Evolutionary conservation across 2,888 invertebrate genomes (phyloP).

Genomic region (Corythucha ciliata): DNA sequence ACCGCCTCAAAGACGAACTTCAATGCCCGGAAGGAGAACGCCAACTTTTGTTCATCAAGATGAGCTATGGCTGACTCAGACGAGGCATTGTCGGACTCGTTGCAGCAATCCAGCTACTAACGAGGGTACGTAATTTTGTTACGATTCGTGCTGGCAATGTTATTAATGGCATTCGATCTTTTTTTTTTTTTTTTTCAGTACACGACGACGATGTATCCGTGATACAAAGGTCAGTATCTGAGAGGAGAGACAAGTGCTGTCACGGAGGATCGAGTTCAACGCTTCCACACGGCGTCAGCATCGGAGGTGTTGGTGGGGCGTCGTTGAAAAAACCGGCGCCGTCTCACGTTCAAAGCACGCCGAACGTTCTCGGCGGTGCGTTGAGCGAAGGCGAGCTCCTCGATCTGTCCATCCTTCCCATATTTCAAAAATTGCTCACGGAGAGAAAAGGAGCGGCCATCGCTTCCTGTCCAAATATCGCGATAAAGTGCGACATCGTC

Average conservation of each 20-base stretch:
- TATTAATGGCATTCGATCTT: not conserved
- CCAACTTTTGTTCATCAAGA: slow-evolving; percentile 37
- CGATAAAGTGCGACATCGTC: slow-evolving; percentile 91
- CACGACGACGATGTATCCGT: slow-evolving; percentile 36
- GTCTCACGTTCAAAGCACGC: slow-evolving; percentile 52
- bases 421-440: slow-evolving; percentile 82
- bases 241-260: slow-evolving; percentile 42
- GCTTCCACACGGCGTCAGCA: slow-evolving; percentile 13
- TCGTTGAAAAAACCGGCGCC: slow-evolving; percentile 37
- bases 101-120: slow-evolving; percentile 35
- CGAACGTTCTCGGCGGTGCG: slow-evolving; percentile 50
- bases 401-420: slow-evolving; percentile 78
- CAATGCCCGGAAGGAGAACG: slow-evolving; percentile 37
- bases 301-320: slow-evolving; percentile 39
- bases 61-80: slow-evolving; percentile 38
- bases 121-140: slow-evolving; percentile 29
- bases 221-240: slow-evolving; percentile 46
- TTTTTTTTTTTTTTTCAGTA: slow-evolving; percentile 21
- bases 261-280: slow-evolving; percentile 29
- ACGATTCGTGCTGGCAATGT: not conserved
- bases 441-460: slow-evolving; percentile 71
- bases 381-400: slow-evolving; percentile 75
- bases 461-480: slow-evolving; percentile 86
- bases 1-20: slow-evolving; percentile 36
- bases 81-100: slow-evolving; percentile 33